These are phyloP conservation scores for Oscarella lobularis DNA, from an alignment of 37 sponge, comb jelly and placozoan genomes.

Conservation along the genomic window DNA sequence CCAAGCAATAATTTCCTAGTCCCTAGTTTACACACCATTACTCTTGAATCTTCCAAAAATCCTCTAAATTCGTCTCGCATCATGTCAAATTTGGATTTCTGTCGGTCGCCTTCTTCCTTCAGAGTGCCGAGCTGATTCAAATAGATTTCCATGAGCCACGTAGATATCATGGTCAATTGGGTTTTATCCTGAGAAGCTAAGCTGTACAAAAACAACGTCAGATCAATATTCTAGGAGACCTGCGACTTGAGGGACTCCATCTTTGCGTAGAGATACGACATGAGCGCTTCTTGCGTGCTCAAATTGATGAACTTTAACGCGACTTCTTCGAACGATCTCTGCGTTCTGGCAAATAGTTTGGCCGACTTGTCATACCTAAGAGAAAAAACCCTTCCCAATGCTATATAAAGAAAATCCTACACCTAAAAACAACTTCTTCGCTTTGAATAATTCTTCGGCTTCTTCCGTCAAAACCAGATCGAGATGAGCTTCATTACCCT, in stretches of 20 bases:
- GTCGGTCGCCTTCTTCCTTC: slow-evolving; percentile 28
- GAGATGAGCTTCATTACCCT: slow-evolving; percentile 29
- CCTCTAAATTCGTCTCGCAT: slow-evolving; percentile 47
- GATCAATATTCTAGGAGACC: slow-evolving; percentile 11
- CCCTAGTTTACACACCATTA: slow-evolving; percentile 23
- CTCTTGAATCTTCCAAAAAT: slow-evolving; percentile 25
- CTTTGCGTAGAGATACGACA: slow-evolving; percentile 20
- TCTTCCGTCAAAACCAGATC: slow-evolving; percentile 30
- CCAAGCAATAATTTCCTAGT: neutral
- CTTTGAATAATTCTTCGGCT: slow-evolving; percentile 73
- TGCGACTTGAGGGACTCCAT: slow-evolving; percentile 59
- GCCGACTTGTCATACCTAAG: slow-evolving; percentile 70
- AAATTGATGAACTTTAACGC: slow-evolving; percentile 71
- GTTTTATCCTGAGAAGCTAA: slow-evolving; percentile 40
- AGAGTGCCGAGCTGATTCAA: slow-evolving; percentile 65
- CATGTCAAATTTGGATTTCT: slow-evolving; percentile 6
- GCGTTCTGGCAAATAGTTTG: slow-evolving; percentile 56
- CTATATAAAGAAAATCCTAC: too few species aligned
- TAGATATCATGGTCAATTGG: slow-evolving; percentile 68
- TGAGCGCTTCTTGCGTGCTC: slow-evolving; percentile 17
- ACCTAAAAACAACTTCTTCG: slow-evolving; percentile 20
- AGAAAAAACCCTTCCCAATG: too few species aligned
- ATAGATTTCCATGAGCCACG: slow-evolving; percentile 74
- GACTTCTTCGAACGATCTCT: slow-evolving; percentile 86
- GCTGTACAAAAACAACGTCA: too few species aligned